These are phyloP conservation scores for Australoheros scitulus DNA, from an alignment of 2,113 vertebrate species.

Conservation along the genomic window DNA sequence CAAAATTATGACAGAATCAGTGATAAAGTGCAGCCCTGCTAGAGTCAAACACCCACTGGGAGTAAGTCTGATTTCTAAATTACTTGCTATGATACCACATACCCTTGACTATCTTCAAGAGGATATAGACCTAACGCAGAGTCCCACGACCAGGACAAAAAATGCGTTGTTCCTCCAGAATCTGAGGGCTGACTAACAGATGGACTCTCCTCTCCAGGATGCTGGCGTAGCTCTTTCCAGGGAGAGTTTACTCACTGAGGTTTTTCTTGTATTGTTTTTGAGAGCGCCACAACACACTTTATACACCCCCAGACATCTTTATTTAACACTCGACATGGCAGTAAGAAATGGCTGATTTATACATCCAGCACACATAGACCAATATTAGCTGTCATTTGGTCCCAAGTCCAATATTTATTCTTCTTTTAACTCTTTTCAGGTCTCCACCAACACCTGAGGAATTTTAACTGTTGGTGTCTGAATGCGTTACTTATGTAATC, in stretches of 20 bases:
- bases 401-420: not conserved
- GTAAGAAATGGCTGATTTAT: not conserved
- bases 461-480: not conserved
- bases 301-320: not conserved
- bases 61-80: not conserved
- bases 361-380: not conserved
- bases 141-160: not conserved
- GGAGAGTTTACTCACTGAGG: not conserved
- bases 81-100: not conserved
- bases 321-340: not conserved
- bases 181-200: not conserved
- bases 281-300: not conserved
- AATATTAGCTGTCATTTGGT: not conserved
- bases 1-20: not conserved
- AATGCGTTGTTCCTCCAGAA: not conserved
- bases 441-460: not conserved
- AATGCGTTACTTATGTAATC: not conserved
- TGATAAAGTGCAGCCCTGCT: not conserved
- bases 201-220: not conserved
- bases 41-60: fast-evolving
- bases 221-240: not conserved
- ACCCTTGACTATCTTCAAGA: not conserved
- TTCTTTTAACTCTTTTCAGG: fast-evolving
- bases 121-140: not conserved
- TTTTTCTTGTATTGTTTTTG: not conserved